Conservation (phyloP, 2,888 invertebrate species). For the Epinotia demarniana region DNA sequence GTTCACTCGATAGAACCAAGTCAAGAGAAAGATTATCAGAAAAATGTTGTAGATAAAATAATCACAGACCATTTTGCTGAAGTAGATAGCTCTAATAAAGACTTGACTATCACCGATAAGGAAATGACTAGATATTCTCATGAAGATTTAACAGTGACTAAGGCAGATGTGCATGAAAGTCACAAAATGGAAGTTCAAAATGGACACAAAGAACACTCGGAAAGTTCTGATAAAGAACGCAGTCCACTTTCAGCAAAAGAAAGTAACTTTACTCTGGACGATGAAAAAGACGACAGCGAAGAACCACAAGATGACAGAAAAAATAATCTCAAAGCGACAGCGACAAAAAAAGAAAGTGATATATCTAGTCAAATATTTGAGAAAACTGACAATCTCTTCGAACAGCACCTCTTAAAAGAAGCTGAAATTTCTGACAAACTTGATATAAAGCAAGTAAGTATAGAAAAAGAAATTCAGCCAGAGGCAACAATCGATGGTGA, state of each 20-base stretch:
- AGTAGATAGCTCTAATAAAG: conserved; percentile 47
- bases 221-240: conserved; percentile 22
- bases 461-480: conserved; percentile 64
- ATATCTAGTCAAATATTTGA: conserved; percentile 26
- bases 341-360: conserved; percentile 13
- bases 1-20: conserved; percentile 64
- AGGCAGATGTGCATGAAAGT: conserved; percentile 32
- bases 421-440: conserved; percentile 68
- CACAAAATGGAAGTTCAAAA: conserved; percentile 16
- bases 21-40: conserved; percentile 59
- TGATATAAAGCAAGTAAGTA: conserved; percentile 74
- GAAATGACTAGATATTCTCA: not conserved
- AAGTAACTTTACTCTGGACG: conserved; percentile 48
- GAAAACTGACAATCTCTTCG: conserved; percentile 15
- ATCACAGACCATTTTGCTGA: conserved; percentile 49
- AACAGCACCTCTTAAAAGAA: conserved; percentile 41
- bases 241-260: conserved; percentile 49
- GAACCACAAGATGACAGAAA: conserved; percentile 11
- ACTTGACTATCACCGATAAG: conserved; percentile 40
- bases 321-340: conserved; percentile 43
- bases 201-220: conserved; percentile 12
- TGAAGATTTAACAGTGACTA: conserved; percentile 15
- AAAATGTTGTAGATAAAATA: conserved; percentile 50
- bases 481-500: conserved; percentile 56
- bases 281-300: conserved; percentile 46